Percentiles rank a stretch among this genome's conserved stretches.
phyloP scores from a whole-genome alignment of 2,888 invertebrate genomes.

The Ganaspis brasiliensis region DNA sequence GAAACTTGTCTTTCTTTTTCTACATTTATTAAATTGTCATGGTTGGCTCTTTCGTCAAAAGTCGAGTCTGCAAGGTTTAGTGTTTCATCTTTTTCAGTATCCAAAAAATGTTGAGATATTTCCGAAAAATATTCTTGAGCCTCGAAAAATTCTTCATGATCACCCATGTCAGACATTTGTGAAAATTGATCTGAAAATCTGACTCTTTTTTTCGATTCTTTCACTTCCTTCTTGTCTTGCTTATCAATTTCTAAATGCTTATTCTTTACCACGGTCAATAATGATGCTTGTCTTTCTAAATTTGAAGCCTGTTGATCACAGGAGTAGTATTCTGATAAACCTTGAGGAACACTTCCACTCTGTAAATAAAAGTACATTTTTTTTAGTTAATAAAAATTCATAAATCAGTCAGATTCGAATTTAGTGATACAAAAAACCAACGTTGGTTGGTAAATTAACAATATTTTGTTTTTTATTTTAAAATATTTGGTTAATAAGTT shows the following conservation, averaged over 20 bases:
- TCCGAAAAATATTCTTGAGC: not conserved
- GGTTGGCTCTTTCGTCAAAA: not conserved
- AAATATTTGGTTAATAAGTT: no score
- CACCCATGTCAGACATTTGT: conserved; percentile 5
- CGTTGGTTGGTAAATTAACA: no score
- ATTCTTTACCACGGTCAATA: not conserved
- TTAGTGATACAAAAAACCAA: no score
- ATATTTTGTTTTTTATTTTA: no score
- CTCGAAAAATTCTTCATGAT: conserved; percentile 25
- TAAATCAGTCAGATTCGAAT: no score
- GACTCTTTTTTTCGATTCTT: conserved; percentile 15
- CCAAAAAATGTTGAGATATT: not conserved
- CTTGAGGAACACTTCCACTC: no score
- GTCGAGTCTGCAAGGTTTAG: not conserved
- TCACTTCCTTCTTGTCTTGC: not conserved
- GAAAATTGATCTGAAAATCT: conserved; percentile 12
- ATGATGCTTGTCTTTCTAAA: not conserved
- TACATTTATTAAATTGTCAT: conserved; percentile 1
- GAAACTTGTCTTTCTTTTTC: conserved; percentile 9
- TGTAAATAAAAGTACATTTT: no score
- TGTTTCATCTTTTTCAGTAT: not conserved
- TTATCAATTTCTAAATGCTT: not conserved
- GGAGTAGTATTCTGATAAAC: not conserved
- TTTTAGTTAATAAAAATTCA: no score
- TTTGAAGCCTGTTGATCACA: not conserved